Conservation (phyloP, 2,113 vertebrate genomes). For the Cryptomyrus ogoouensis region DNA sequence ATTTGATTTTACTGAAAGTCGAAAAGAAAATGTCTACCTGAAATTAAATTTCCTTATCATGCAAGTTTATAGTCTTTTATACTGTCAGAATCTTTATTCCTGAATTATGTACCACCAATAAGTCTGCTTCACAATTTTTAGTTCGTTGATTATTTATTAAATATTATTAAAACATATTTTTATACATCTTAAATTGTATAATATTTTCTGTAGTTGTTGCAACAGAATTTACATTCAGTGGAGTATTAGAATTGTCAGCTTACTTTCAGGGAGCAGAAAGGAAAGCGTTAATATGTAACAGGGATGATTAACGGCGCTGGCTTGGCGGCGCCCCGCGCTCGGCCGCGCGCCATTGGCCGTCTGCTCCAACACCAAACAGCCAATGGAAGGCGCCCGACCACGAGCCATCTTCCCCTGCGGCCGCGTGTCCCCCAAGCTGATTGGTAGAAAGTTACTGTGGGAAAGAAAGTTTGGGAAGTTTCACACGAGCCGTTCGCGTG, state of each 20-base stretch:
- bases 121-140: neutral
- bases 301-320: constrained; percentile 69
- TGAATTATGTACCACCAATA: neutral
- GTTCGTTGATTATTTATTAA: neutral
- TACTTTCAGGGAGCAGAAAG: neutral
- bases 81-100: neutral
- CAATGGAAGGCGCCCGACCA: constrained; percentile 68
- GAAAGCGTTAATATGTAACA: constrained; percentile 67
- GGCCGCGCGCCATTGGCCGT: constrained; percentile 80
- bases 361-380: constrained; percentile 67
- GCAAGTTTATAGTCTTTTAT: neutral
- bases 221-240: neutral
- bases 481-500: constrained; percentile 87
- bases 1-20: neutral
- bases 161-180: neutral
- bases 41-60: neutral
- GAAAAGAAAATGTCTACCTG: neutral
- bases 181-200: neutral
- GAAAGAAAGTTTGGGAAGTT: constrained; percentile 67
- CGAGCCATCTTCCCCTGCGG: constrained; percentile 58
- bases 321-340: constrained; percentile 71
- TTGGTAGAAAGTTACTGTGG: constrained; percentile 71
- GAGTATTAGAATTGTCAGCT: neutral
- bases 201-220: neutral
- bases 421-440: constrained; percentile 64